Conservation (phyloP, 1,140 invertebrate species). For the Sitodiplosis mosellana region DNA sequence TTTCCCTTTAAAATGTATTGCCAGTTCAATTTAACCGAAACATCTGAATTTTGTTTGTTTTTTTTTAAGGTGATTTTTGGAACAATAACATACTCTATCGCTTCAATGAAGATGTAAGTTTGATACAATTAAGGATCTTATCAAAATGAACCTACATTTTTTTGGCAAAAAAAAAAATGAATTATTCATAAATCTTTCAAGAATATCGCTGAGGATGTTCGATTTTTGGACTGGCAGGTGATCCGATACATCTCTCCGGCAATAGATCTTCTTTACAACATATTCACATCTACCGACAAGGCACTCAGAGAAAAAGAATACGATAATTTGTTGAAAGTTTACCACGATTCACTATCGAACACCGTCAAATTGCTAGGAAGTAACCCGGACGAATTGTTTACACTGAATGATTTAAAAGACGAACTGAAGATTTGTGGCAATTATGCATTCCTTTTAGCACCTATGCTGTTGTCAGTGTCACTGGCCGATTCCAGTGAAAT, state of each 20-base stretch:
- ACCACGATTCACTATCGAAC: conserved; percentile 28
- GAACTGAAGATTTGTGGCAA: conserved; percentile 20
- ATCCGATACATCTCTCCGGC: conserved; percentile 33
- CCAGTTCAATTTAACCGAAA: not conserved
- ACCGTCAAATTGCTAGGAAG: conserved; percentile 21
- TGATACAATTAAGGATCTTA: not conserved
- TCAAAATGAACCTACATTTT: not conserved
- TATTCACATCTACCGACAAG: conserved; percentile 32
- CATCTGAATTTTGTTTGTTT: not conserved
- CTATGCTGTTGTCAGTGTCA: conserved; percentile 21
- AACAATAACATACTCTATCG: not conserved
- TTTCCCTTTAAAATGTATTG: too few relatives aligned
- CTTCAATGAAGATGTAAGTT: too few relatives aligned
- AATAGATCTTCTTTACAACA: conserved; percentile 34
- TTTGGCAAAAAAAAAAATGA: not conserved
- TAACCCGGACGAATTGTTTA: conserved; percentile 26
- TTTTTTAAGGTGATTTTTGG: not conserved
- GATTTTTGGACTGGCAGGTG: conserved; percentile 36
- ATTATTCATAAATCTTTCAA: not conserved
- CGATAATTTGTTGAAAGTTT: conserved; percentile 29
- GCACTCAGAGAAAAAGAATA: conserved; percentile 27
- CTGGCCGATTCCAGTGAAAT: conserved; percentile 15
- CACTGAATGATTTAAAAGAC: conserved; percentile 22
- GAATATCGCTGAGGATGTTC: conserved; percentile 19
- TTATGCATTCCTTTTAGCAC: conserved; percentile 20